Evolutionary conservation across 2,888 invertebrate species (phyloP), one percentile per base, ranked within the genome.

Genomic region (Apamea epomidion): DNA sequence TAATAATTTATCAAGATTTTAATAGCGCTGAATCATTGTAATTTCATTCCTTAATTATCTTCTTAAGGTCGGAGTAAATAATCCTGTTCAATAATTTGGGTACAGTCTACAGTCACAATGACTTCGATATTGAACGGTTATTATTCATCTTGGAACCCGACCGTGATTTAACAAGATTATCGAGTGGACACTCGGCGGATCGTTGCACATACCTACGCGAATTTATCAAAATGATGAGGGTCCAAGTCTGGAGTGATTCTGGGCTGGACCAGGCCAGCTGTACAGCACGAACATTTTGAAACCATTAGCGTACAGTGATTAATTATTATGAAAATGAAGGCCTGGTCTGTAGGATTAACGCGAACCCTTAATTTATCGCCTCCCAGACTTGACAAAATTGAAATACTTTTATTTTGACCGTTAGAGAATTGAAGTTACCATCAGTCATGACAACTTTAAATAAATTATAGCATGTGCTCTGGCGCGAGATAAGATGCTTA

Each of bases 221-320:
- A 92, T 91, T 91, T 91, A 92, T 93, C 91, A 93, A 91, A 87
- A 87, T 93, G 93, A 94, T 90, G 90, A 92, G 92, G 93, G 93
- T 93, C 72, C 42, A 54, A 76, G 74, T 85, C 71, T 68, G 74
- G 74, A 71, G 78, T 80, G 80, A 87, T 74, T 82, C 73, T 78
- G 75, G 83, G 69, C 70, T 74, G 69, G 69, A 72, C 81, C 78
- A 82, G 69, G 74, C 70, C 85, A 88, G 87, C 82, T 87, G 79
- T 86, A 84, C 64, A 82, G 78, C 80, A 79, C 70, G 81, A 85
- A 84, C 75, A 83, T 90, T 91, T 91, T 88, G 83, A 81, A 89
- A 87, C 90, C 90, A 91, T 91, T 91, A 91, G 87, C 87, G 77
- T 64, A 65, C 68, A 77, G 90, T 92, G 92, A 94, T 93, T 92